Conservation (phyloP, 2,797 vertebrate species). For the Amblyraja radiata region DNA sequence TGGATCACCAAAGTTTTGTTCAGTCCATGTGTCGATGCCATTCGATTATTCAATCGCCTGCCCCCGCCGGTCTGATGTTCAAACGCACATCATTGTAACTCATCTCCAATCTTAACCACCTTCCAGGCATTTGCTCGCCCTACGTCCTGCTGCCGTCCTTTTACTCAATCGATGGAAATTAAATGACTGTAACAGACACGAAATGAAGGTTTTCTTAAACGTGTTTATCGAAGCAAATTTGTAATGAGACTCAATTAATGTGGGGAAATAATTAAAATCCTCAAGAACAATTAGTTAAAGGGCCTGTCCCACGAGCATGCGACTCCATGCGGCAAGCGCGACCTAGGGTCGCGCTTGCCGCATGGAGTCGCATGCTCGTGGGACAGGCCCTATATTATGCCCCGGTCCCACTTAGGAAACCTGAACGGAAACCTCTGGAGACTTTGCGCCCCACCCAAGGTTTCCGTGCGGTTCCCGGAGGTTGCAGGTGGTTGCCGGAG, state of each 20-base stretch:
- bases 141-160: background rate
- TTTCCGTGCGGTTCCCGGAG: no score
- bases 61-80: background rate
- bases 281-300: no score
- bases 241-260: background rate
- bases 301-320: no score
- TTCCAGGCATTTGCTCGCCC: background rate
- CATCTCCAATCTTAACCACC: background rate
- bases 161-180: background rate
- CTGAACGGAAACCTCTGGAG: no score
- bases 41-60: background rate
- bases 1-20: background rate
- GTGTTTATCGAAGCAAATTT: background rate
- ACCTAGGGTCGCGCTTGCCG: no score
- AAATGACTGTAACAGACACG: background rate
- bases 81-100: background rate
- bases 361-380: no score
- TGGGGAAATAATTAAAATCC: background rate
- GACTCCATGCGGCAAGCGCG: no score
- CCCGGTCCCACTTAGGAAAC: no score
- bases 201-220: slow-evolving; percentile 11
- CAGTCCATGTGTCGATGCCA: no score
- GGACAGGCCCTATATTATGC: no score
- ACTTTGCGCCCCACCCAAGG: no score
- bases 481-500: no score